Evolutionary conservation across 2,797 vertebrate species (phyloP).

Genomic region (Enteromius treurensis): DNA sequence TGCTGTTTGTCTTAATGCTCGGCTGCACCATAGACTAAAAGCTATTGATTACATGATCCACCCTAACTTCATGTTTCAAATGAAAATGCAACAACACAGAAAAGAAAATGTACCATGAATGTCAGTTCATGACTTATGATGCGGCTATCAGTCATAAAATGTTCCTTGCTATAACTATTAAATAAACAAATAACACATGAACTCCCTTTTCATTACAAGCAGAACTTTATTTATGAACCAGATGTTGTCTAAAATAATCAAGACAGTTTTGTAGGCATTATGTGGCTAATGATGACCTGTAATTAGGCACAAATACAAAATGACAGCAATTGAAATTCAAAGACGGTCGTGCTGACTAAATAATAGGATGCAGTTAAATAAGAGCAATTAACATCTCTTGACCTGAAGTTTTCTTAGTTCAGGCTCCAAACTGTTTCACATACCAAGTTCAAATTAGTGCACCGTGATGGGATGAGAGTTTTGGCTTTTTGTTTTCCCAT

Average conservation of each 20-base stretch:
- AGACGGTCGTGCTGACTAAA: not conserved
- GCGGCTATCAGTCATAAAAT: not conserved
- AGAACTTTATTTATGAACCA: not conserved
- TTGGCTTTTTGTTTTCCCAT: conserved; percentile 16
- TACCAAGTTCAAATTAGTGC: conserved; percentile 20
- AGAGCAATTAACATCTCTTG: conserved; percentile 54
- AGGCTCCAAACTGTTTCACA: conserved; percentile 15
- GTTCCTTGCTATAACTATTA: not conserved
- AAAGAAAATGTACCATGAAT: not conserved
- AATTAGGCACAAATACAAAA: conserved; percentile 38
- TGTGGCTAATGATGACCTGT: conserved; percentile 33
- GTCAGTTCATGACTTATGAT: not conserved
- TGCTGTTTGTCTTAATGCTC: not conserved
- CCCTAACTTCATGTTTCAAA: not conserved
- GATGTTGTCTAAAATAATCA: conserved; percentile 22
- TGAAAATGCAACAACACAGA: not conserved
- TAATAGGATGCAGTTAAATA: conserved; percentile 45
- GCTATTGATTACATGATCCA: not conserved
- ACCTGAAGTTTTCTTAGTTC: conserved; percentile 49
- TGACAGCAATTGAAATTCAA: conserved; percentile 44
- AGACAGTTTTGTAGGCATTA: conserved; percentile 24
- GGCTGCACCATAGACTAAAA: not conserved
- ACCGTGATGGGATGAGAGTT: not conserved
- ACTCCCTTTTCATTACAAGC: not conserved
- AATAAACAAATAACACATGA: not conserved